Base-by-base conservation (phyloP, 2,113 vertebrate species). In the Craseonycteris thonglongyai region DNA sequence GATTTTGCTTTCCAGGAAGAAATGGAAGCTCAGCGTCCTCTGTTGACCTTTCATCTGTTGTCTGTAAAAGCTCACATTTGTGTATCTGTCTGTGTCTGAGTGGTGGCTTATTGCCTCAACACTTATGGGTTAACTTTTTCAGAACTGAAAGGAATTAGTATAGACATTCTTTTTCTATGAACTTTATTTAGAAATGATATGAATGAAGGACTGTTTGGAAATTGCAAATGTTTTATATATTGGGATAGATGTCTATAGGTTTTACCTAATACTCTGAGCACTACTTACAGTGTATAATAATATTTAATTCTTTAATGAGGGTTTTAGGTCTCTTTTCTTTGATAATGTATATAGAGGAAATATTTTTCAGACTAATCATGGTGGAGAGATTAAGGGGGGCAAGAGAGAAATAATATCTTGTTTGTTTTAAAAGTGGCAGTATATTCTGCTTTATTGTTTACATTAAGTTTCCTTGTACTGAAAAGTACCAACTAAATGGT, bases 401-500 rank as follows among this genome's bases (percentile, higher is more conserved):
- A 49, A 61, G 49, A 40, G 51, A 90, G 26, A 19, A 84, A 92
- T 58, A 97, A 94, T 6, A 7, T 47, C 11, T 35, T 40, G 87
- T 97, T 96, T 98, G 94, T 98, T 93, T 59, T 21, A 21, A 88
- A 92, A 75, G 40, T 6, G 14, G 51, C 90, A 24, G 49, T 54
- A 51, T 88, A 45, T 61, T 88, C 78, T 51, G 63, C 74, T 61
- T 76, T 61, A 81, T 10, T 66, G 24, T 85, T 97, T 90, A 97
- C 91, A 97, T 97, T 71, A 68, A 87, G 51, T 54, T 96, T 96
- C 93, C 95, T 92, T 79, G 80, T 94, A 76, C 88, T 83, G 63
- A 91, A 35, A 7, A 45, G 40, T 61, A 80, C 54, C 35, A 63
- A 74, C 49, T 68, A 90, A 96, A 95, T 75, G 95, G 91, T 91